Percentiles rank a stretch among this genome's conserved stretches.
Evolutionary conservation across 2,888 invertebrate genomes (phyloP).

Genomic region (Sesia bembeciformis): DNA sequence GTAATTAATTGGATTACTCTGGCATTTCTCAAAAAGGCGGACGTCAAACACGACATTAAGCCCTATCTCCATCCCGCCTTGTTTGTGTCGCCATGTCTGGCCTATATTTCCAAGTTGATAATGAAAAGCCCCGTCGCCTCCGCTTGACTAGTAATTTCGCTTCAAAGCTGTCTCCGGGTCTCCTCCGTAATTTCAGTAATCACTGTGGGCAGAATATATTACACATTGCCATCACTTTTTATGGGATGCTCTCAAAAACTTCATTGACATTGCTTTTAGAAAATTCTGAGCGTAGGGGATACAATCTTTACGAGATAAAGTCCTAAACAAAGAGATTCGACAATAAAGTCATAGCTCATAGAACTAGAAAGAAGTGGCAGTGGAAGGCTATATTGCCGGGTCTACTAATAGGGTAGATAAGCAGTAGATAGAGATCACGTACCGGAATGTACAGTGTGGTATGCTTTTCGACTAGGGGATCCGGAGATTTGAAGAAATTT

Average conservation of each 20-base stretch:
- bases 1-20: background rate
- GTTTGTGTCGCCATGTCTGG: constrained; percentile 21
- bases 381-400: too few species aligned
- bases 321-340: too few species aligned
- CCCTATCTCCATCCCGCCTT: background rate
- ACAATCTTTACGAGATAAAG: too few species aligned
- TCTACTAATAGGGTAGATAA: too few species aligned
- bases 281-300: too few species aligned
- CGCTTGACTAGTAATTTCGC: constrained; percentile 46
- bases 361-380: too few species aligned
- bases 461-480: too few species aligned
- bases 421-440: too few species aligned
- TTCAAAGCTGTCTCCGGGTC: constrained; percentile 42
- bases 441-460: too few species aligned
- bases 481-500: too few species aligned
- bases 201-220: constrained; percentile 43
- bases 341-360: too few species aligned
- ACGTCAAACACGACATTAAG: background rate
- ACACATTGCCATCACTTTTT: constrained; percentile 8
- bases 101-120: constrained; percentile 62
- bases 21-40: background rate
- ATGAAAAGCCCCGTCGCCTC: constrained; percentile 55
- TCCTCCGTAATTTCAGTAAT: constrained; percentile 55
- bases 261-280: background rate
- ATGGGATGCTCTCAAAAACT: background rate